phyloP scores from a whole-genome alignment of 1,140 invertebrate species.

The Bombus confusus region DNA sequence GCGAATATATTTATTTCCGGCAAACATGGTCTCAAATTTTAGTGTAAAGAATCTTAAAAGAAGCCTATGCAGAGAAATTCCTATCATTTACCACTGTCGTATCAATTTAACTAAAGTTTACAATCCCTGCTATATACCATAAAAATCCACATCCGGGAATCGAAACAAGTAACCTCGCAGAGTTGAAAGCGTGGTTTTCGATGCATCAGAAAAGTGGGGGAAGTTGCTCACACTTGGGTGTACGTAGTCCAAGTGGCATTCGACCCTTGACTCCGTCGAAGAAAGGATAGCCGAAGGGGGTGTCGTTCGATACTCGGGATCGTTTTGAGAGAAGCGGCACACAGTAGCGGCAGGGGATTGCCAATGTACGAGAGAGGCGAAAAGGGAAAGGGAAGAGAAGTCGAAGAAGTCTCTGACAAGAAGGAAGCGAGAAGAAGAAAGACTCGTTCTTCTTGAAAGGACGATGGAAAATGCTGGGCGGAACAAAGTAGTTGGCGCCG shows the following conservation, averaged over 20 bases:
- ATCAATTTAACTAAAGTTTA: background rate
- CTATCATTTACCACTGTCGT: too few species aligned
- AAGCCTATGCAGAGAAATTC: background rate
- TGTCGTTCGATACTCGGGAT: slow-evolving; percentile 54
- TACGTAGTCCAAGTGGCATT: slow-evolving; percentile 22
- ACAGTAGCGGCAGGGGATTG: background rate
- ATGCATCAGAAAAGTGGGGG: background rate
- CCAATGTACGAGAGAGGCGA: background rate
- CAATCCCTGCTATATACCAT: background rate
- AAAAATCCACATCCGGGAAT: slow-evolving; percentile 3
- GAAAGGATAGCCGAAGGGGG: slow-evolving; percentile 21
- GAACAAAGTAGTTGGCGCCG: slow-evolving; percentile 81
- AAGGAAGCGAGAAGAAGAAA: slow-evolving; percentile 32
- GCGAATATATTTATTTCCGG: too few species aligned
- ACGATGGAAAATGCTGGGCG: slow-evolving; percentile 62
- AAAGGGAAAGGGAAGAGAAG: background rate
- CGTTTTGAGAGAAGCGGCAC: slow-evolving; percentile 28
- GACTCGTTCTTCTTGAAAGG: slow-evolving; percentile 54
- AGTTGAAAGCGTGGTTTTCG: background rate
- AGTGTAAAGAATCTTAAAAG: background rate
- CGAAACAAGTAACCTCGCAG: background rate
- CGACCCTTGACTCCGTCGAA: slow-evolving; percentile 18
- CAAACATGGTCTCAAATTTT: too few species aligned
- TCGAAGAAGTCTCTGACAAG: slow-evolving; percentile 13
- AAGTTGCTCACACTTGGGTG: background rate